Conservation (phyloP, 2,797 vertebrate species). For the Trachops cirrhosus region DNA sequence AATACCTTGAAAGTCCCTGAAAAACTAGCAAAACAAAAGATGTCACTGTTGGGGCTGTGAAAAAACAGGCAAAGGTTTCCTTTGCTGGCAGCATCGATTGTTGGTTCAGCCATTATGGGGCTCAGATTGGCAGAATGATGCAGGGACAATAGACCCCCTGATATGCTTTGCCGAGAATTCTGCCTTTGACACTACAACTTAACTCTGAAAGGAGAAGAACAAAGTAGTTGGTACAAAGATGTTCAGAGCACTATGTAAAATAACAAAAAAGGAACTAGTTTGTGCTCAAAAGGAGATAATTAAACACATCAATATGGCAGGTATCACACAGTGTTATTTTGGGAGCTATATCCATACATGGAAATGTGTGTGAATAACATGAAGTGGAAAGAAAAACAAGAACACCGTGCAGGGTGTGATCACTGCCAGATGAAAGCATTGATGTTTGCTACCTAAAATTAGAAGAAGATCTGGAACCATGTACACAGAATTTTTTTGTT, state of each 20-base stretch:
- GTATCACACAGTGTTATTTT: not conserved
- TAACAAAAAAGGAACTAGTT: not conserved
- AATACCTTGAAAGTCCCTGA: conserved; percentile 12
- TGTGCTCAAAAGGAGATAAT: not conserved
- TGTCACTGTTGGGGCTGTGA: not conserved
- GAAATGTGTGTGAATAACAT: not conserved
- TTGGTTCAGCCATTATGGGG: not conserved
- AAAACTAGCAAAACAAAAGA: not conserved
- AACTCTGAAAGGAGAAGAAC: not conserved
- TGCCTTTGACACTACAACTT: conserved; percentile 9
- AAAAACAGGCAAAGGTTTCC: not conserved
- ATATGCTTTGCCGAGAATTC: conserved; percentile 5
- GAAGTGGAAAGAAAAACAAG: not conserved
- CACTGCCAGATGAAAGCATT: not conserved
- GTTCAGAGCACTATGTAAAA: conserved; percentile 1
- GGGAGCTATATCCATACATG: not conserved
- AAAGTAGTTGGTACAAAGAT: not conserved
- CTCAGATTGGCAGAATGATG: not conserved
- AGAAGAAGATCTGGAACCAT: not conserved
- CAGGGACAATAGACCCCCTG: not conserved
- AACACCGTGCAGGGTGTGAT: not conserved
- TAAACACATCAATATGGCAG: not conserved
- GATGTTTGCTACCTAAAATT: not conserved
- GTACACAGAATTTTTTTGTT: not conserved
- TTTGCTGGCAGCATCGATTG: not conserved